Evolutionary conservation across 2,888 invertebrate genomes (phyloP).

Genomic region (Acleris holmiana): DNA sequence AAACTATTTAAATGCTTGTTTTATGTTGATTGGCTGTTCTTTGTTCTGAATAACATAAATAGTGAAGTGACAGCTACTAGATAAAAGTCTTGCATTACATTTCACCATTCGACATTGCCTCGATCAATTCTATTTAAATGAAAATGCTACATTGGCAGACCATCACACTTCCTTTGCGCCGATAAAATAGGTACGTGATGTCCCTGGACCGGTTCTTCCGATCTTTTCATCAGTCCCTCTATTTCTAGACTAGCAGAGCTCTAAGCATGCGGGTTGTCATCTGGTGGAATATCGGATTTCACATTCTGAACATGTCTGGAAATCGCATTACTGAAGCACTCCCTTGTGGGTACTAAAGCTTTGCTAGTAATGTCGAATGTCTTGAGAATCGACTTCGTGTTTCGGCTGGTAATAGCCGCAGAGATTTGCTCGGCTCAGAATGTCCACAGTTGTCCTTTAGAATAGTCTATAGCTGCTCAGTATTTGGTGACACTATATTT

Average conservation of each 20-base stretch:
- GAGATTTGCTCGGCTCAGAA: slow-evolving; percentile 8
- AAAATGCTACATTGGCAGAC: slow-evolving; percentile 44
- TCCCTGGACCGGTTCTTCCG: slow-evolving; percentile 64
- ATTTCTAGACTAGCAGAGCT: slow-evolving; percentile 47
- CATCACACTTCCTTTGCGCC: slow-evolving; percentile 59
- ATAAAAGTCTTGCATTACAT: background rate
- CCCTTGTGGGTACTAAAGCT: slow-evolving; percentile 54
- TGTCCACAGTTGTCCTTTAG: slow-evolving; percentile 1
- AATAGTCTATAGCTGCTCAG: background rate
- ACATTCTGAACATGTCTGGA: slow-evolving; percentile 68
- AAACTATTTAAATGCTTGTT: too few species aligned
- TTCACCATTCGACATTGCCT: background rate
- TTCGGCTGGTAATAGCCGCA: slow-evolving; percentile 14
- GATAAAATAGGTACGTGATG: slow-evolving; percentile 80
- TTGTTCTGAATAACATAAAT: background rate
- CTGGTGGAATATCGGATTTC: slow-evolving; percentile 70
- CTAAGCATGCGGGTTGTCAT: slow-evolving; percentile 68
- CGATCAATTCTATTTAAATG: slow-evolving; percentile 37
- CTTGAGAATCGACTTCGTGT: slow-evolving; percentile 45
- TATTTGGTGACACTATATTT: background rate
- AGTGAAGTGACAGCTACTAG: background rate
- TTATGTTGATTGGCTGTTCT: too few species aligned
- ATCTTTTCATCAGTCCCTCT: slow-evolving; percentile 67
- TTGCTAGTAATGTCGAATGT: slow-evolving; percentile 49
- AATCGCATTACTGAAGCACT: slow-evolving; percentile 71